A percentile compares a stretch with the other conserved stretches of the same genome.
Conservation (phyloP, 2,888 invertebrate genomes). For the Calliopum simillimum region DNA sequence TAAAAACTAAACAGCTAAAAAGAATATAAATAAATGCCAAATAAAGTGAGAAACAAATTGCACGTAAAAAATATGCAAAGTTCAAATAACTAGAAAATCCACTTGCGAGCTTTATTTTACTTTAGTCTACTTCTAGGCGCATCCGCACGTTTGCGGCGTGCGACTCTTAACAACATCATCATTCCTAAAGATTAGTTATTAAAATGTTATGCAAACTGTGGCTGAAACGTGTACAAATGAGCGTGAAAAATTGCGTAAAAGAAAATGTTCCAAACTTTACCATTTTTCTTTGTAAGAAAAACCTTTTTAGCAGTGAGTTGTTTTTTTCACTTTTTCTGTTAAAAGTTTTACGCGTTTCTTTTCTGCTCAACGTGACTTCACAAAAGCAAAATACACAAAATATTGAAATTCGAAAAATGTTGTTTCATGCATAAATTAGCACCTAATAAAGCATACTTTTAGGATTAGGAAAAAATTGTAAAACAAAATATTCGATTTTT, state of each 20-base stretch:
- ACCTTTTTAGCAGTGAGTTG: not conserved
- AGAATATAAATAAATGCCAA: no score
- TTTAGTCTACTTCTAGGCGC: not conserved
- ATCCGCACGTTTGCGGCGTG: not conserved
- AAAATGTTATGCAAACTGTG: conserved; percentile 13
- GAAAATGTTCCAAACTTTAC: not conserved
- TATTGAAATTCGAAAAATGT: not conserved
- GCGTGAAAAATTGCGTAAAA: not conserved
- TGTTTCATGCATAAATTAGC: conserved; percentile 1
- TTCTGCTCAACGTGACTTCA: not conserved
- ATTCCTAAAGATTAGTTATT: conserved; percentile 10
- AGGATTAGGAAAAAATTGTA: not conserved
- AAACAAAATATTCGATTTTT: not conserved
- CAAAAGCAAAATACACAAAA: not conserved
- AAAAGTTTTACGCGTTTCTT: not conserved
- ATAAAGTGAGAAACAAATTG: no score
- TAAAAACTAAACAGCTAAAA: no score
- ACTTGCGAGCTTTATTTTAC: no score
- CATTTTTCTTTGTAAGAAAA: not conserved
- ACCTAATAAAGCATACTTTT: conserved; percentile 4
- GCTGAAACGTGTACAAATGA: not conserved
- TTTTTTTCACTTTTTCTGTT: not conserved
- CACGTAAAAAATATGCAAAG: no score
- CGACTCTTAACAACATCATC: not conserved
- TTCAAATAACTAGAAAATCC: no score